Conservation (phyloP, 2,797 vertebrate species). For the Sebastes vulpes region DNA sequence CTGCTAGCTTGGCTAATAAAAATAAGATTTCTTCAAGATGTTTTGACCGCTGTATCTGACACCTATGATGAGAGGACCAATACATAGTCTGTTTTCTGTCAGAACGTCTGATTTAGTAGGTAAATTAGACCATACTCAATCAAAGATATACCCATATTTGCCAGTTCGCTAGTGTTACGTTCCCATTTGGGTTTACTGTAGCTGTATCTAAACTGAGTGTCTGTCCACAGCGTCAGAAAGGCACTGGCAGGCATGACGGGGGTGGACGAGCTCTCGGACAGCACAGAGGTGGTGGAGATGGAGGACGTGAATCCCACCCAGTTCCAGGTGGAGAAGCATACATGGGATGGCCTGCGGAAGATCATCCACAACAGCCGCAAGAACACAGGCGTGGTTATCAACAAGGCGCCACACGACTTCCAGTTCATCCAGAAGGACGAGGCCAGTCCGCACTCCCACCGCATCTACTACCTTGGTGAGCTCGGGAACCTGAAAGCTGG, state of each 20-base stretch:
- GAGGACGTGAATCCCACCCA: constrained; percentile 86
- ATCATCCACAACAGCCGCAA: constrained; percentile 95
- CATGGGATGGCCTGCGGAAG: constrained; percentile 93
- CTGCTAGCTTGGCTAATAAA: background rate
- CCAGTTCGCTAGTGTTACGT: background rate
- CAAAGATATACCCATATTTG: background rate
- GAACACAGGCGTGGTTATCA: constrained; percentile 91
- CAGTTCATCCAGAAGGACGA: constrained; percentile 94
- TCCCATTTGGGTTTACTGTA: background rate
- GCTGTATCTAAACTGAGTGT: background rate
- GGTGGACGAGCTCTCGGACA: constrained; percentile 87
- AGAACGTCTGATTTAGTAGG: background rate
- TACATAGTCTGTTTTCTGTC: background rate
- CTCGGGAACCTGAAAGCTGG: background rate
- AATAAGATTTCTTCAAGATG: background rate
- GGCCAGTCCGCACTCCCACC: constrained; percentile 92
- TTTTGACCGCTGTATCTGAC: background rate
- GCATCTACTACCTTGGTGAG: constrained; percentile 96
- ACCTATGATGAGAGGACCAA: background rate
- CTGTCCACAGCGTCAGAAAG: constrained; percentile 40
- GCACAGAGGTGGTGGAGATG: constrained; percentile 90
- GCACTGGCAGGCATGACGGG: constrained; percentile 86
- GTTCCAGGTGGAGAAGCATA: constrained; percentile 94
- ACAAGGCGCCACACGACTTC: constrained; percentile 96
- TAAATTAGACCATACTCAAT: background rate